Evolutionary conservation across 2,888 invertebrate species (phyloP), one percentile per base, ranked within the genome.

Genomic region (Volucella inflata): DNA sequence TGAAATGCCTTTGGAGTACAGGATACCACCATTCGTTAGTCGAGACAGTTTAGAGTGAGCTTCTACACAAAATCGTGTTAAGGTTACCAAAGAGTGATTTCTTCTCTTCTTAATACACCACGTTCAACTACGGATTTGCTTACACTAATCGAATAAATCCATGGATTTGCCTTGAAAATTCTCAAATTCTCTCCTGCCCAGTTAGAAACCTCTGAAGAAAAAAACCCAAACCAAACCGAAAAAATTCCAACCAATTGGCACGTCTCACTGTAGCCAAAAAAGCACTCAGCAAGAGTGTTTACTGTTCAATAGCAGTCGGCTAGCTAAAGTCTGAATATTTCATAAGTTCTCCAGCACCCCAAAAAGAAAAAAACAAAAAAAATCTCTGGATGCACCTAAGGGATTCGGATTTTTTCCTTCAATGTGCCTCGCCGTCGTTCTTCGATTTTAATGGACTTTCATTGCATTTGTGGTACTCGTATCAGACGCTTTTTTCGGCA

Each of bases 251-350:
- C 42, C 51, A 38, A 68, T 50, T 16, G 38, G 50, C 67, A 76
- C 68, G 60, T 46, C 60, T 14, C 44, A 38, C 30, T 17, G n/a
- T 10, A 40, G 36, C 55, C 44, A 59, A 16, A 71, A 74, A 64
- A 64, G 50, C 72, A 81, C 81, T 85, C 77, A 85, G 59, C 62
- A 57, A 77, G 81, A 85, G 85, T 85, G 85, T 81, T 81, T 57
- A 68, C 62, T 38, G 81, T 75, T 51, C 85, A 59, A 55, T 57
- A 77, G 65, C 60, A 65, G 50, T 81, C 68, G 81, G 81, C 72
- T 77, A 77, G 85, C 81, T 81, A 72, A 80, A 46, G 46, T 50
- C 81, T 85, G 76, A 85, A 85, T 85, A 77, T 85, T 85, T 85
- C 77, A 85, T 81, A 85, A 81, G 81, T 68, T 77, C 30, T 6